Conservation (phyloP, 2,888 invertebrate species). For the Blastobasis lacticolella region DNA sequence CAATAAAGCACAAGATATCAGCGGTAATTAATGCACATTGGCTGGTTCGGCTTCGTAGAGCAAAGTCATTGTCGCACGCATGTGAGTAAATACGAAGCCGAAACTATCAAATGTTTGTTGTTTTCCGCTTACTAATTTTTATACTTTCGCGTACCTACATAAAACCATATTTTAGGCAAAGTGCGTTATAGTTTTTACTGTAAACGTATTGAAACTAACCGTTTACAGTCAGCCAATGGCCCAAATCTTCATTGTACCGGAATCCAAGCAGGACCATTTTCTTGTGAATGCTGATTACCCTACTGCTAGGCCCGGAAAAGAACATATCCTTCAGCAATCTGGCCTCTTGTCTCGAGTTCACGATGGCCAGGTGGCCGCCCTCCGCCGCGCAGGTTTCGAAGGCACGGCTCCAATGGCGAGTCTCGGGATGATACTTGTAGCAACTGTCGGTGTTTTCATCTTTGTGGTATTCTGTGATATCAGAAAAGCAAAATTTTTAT, state of each 20-base stretch:
- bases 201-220: constrained; percentile 13
- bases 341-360: constrained; percentile 22
- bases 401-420: constrained; percentile 16
- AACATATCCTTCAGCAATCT: constrained; percentile 19
- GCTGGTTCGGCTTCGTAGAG: too few species aligned
- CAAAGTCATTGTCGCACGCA: too few species aligned
- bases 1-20: too few species aligned
- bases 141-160: too few species aligned
- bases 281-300: constrained; percentile 10
- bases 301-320: constrained; percentile 4
- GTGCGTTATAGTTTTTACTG: too few species aligned
- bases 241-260: constrained; percentile 20
- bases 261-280: constrained; percentile 21
- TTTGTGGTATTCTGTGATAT: neutral
- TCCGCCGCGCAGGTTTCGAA: constrained; percentile 20
- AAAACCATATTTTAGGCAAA: too few species aligned
- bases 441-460: constrained; percentile 21
- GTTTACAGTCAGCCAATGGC: constrained; percentile 25
- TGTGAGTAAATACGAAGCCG: too few species aligned
- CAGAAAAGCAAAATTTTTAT: too few species aligned
- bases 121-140: too few species aligned
- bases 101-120: too few species aligned
- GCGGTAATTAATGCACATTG: too few species aligned
- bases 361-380: constrained; percentile 21
- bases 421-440: constrained; percentile 22